Base-by-base conservation (phyloP, 2,797 vertebrate genomes). In the Cuculus canorus region DNA sequence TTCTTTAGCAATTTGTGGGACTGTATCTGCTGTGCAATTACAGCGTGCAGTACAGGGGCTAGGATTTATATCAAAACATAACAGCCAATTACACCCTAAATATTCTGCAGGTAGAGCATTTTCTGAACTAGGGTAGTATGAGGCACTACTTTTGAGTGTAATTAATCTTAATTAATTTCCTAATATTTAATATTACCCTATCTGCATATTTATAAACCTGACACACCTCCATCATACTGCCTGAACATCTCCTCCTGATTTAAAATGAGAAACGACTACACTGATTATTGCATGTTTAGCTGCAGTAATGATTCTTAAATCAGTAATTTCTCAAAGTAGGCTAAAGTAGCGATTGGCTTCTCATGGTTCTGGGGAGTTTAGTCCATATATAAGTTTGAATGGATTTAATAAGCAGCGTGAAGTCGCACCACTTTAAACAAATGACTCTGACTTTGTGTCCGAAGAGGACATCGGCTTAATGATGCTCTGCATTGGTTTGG, bases 111-210 rank as follows among this genome's bases (percentile, higher is more conserved):
- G 92, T 94, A 85, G 78, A 94, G 53, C 50, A 11, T 85, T 96
- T 97, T 82, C 90, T 52, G 81, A 93, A 82, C 78, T 80, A 78
- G 79, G 69, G 85, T 82, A 92, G 68, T 32, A 33, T 3, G 60
- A 94, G 83, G 75, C 65, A 78, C 35, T n/a, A 27, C 77, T 92
- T 91, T 35, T 37, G 64, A 95, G 75, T 45, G 65, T 56, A 92
- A 95, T 96, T 93, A 94, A 95, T 96, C 91, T 87, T 93, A 94
- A 96, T 96, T 95, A 97, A 95, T 95, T 95, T 56, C 57, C 83
- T 82, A 92, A 86, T 92, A 93, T 87, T 95, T 94, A 96, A 84
- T 96, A 94, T 93, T 90, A 88, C 68, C 76, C 88, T 93, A 94
- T 93, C 86, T 85, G 88, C 17, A n/a, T 92, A 89, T 82, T 96